These are phyloP conservation scores for Napeogenes sylphis DNA, from an alignment of 2,888 invertebrate species.

Conservation along the genomic window DNA sequence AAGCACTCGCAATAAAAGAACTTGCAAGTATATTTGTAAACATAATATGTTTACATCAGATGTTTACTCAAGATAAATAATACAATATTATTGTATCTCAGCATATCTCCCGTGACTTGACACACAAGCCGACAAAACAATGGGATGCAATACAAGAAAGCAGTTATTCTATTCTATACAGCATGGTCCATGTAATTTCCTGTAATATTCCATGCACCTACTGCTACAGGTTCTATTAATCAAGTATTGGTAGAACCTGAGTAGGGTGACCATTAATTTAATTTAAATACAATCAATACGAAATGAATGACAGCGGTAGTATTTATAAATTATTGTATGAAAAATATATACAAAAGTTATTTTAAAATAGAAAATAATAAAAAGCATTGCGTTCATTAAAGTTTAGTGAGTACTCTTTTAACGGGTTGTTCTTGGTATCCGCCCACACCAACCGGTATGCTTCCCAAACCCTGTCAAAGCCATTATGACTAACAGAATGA, in stretches of 20 bases:
- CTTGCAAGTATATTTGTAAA: no score
- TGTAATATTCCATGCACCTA: conserved; percentile 37
- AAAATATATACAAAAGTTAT: no score
- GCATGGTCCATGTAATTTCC: conserved; percentile 33
- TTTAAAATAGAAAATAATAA: no score
- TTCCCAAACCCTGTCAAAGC: neutral
- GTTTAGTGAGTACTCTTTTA: no score
- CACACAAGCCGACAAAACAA: neutral
- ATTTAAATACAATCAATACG: neutral
- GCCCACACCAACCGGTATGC: no score
- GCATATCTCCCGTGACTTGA: neutral
- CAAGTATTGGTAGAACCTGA: conserved; percentile 39
- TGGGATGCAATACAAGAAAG: conserved; percentile 5
- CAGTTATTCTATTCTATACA: conserved; percentile 22
- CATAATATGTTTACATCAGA: no score
- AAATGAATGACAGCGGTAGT: neutral
- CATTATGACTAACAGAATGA: conserved; percentile 13
- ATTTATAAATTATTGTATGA: conserved; percentile 2
- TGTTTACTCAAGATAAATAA: no score
- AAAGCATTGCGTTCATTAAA: no score
- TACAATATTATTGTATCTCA: no score
- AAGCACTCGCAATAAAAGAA: no score
- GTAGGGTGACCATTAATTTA: conserved; percentile 23
- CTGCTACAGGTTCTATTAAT: conserved; percentile 56
- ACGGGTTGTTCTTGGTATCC: no score